A percentile compares a stretch with the other conserved stretches of the same genome.
Conservation (phyloP, 2,797 vertebrate species). For the Pipistrellus pygmaeus region DNA sequence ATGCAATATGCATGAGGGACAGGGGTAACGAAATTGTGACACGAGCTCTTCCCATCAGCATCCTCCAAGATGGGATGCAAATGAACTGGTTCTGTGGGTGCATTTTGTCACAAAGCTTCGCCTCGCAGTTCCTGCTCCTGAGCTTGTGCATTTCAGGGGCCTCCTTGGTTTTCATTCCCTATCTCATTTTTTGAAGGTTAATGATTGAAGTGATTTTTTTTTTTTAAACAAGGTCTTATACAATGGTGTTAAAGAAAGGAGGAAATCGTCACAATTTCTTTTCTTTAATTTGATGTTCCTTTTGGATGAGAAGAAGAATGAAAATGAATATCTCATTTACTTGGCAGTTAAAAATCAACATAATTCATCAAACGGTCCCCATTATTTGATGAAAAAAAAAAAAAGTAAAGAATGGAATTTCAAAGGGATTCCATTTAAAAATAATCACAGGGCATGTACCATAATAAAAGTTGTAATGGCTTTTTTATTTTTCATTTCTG, state of each 20-base stretch:
- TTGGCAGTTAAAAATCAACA: neutral
- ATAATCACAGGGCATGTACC: slow-evolving; percentile 32
- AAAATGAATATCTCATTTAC: slow-evolving; percentile 33
- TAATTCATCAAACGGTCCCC: neutral
- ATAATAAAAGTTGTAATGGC: slow-evolving; percentile 58
- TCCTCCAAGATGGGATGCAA: slow-evolving; percentile 52
- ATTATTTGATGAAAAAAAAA: slow-evolving; percentile 18
- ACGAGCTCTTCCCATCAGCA: neutral
- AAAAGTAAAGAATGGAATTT: slow-evolving; percentile 27
- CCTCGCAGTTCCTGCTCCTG: neutral
- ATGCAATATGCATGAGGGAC: slow-evolving; percentile 37
- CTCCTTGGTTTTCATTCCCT: neutral
- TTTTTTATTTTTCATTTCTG: slow-evolving; percentile 62
- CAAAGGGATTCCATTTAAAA: slow-evolving; percentile 62
- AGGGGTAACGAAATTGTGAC: neutral
- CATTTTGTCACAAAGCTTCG: neutral
- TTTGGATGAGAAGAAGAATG: slow-evolving; percentile 37
- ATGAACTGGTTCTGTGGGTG: neutral
- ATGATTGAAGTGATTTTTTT: slow-evolving; percentile 51
- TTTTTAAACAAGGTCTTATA: neutral
- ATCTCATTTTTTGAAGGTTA: slow-evolving; percentile 53
- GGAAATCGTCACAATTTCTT: slow-evolving; percentile 40
- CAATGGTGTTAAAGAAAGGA: slow-evolving; percentile 28
- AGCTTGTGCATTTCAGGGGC: neutral
- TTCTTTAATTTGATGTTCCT: slow-evolving; percentile 63